Evolutionary conservation across 2,888 invertebrate genomes (phyloP), one percentile per base, ranked within the genome.

Genomic region (Diplolepis rosae): DNA sequence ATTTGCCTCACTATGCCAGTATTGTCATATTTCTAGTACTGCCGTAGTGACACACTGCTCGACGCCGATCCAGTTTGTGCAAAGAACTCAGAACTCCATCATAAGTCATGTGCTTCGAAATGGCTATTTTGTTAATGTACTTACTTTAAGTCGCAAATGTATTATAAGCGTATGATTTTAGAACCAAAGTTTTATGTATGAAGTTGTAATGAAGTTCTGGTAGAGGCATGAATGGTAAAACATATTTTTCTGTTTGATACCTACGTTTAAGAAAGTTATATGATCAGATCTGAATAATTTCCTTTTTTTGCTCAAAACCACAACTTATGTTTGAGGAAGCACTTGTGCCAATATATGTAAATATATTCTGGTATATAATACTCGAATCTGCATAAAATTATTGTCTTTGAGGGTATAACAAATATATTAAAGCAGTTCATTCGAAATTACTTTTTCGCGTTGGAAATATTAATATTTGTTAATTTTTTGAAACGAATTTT

Each of bases 41-140:
- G 87, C 86, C 85, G 86, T 85, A 86, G 84, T 86, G 87, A 84
- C 84, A 86, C 87, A 82, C 85, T 86, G 87, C 82, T 82, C 84
- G 86, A 81, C 81, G 85, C 80, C 81, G 84, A 77, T 86, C 87
- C 86, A 86, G 80, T 87, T 86, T 83, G 80, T 79, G 80, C 82
- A 74, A 80, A 70, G 73, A 82, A 82, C 80, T 77, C 51, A 45
- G 28, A 61, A 61, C n/a, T 24, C 1, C 24, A 7, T 3, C 7
- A 61, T 22, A 56, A 1, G 5, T 13, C 35, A 27, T 24, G 61
- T 39, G 39, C 61, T 39, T n/a, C 24, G 61, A 61, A 61, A 61
- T 35, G 13, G 22, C 22, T 6, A n/a, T 35, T 56, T 5, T 24
- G n/a, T 35, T 39, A 22, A 2, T 6, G 18, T 13, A 18, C 24